phyloP scores from a whole-genome alignment of 2,888 invertebrate species.

The Sympetrum striolatum region DNA sequence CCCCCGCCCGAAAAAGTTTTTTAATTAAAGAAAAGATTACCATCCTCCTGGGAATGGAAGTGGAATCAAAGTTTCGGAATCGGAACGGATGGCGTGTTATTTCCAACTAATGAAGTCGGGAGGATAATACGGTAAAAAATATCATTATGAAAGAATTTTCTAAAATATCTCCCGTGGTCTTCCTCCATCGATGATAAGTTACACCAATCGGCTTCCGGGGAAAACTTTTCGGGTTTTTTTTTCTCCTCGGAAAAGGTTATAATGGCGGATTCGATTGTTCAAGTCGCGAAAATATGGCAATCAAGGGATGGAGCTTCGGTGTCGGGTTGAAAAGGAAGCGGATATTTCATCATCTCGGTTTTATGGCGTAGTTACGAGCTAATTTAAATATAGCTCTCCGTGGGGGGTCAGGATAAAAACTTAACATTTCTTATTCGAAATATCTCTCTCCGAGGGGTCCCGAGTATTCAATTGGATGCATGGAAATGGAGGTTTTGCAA shows the following conservation, averaged over 20 bases:
- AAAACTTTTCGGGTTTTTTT: too few relatives aligned
- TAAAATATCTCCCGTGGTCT: neutral
- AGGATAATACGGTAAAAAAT: neutral
- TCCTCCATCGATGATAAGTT: neutral
- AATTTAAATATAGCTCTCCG: neutral
- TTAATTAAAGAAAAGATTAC: neutral
- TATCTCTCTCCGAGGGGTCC: neutral
- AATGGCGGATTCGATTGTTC: neutral
- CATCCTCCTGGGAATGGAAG: neutral
- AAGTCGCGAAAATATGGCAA: neutral
- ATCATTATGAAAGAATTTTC: neutral
- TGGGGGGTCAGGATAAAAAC: neutral
- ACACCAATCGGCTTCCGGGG: too few relatives aligned
- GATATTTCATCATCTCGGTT: neutral
- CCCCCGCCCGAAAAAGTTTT: neutral
- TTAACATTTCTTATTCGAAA: neutral
- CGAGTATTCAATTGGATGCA: neutral
- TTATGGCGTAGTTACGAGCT: neutral
- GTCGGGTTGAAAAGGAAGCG: neutral
- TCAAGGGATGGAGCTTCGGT: neutral
- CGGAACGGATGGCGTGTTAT: neutral
- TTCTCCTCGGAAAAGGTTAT: neutral
- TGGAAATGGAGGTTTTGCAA: neutral
- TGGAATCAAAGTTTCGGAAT: neutral
- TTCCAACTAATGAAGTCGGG: neutral